Percentiles rank a stretch among this genome's conserved stretches.
phyloP scores from a whole-genome alignment of 2,888 invertebrate species.

The Augochlorella aurata region DNA sequence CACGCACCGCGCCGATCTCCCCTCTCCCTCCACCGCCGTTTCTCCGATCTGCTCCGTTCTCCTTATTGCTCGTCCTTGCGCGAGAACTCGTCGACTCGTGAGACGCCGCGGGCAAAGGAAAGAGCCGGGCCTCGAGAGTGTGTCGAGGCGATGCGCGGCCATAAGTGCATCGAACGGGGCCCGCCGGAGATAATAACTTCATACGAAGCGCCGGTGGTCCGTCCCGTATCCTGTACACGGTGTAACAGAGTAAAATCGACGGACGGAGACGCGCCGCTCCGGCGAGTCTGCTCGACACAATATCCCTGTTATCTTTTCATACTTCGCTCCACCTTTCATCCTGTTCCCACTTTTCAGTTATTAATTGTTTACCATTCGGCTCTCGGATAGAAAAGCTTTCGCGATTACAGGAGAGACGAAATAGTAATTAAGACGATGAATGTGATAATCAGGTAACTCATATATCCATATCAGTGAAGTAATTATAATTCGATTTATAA shows the following conservation, averaged over 20 bases:
- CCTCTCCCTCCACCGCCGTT: not conserved
- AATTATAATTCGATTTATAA: no score
- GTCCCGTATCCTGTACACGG: constrained; percentile 25
- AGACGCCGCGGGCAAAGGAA: constrained; percentile 27
- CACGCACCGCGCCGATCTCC: not conserved
- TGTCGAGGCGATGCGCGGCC: constrained; percentile 47
- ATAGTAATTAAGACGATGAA: no score
- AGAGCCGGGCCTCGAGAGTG: constrained; percentile 33
- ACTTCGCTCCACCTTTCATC: no score
- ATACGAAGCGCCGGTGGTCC: constrained; percentile 68
- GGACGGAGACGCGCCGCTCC: constrained; percentile 25
- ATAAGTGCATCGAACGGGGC: constrained; percentile 16
- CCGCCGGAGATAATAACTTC: constrained; percentile 66
- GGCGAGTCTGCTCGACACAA: constrained; percentile 9
- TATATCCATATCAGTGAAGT: no score
- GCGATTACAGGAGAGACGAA: no score
- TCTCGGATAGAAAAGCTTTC: no score
- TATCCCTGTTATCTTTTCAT: not conserved
- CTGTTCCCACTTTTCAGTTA: no score
- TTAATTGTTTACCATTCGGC: no score
- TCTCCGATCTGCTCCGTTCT: not conserved
- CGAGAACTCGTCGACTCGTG: constrained; percentile 34
- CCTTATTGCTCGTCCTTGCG: constrained; percentile 1
- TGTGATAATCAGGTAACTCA: no score
- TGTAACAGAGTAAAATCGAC: constrained; percentile 46